These are phyloP conservation scores for Glaucopsyche alexis DNA, from an alignment of 2,888 invertebrate genomes.

Conservation along the genomic window DNA sequence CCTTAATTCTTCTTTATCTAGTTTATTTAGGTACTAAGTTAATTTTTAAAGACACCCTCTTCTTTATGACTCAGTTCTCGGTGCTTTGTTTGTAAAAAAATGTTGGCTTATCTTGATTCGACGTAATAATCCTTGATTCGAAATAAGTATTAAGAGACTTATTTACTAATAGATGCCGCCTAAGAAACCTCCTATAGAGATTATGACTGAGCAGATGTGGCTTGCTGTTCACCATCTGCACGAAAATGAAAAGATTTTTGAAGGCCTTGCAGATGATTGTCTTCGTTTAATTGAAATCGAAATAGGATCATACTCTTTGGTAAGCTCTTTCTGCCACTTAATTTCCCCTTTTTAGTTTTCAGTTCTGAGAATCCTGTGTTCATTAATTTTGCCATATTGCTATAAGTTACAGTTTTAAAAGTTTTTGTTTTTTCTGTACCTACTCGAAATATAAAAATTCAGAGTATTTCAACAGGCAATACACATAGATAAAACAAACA, in stretches of 20 bases:
- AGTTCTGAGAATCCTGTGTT: neutral
- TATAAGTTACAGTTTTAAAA: neutral
- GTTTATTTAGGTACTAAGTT: no score
- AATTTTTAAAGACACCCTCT: no score
- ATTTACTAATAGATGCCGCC: conserved; percentile 53
- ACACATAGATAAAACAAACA: conserved; percentile 69
- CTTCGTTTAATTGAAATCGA: conserved; percentile 76
- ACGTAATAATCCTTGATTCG: neutral
- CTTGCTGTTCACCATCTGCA: conserved; percentile 82
- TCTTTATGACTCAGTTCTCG: no score
- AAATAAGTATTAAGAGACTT: neutral
- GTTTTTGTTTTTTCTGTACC: neutral
- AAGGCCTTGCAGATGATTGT: conserved; percentile 75
- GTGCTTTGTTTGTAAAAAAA: no score
- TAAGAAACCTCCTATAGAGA: conserved; percentile 81
- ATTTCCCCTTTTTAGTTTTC: neutral
- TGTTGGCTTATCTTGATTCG: neutral
- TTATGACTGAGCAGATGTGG: conserved; percentile 86
- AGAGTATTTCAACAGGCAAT: conserved; percentile 70
- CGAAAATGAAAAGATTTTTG: conserved; percentile 77
- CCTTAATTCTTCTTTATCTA: no score
- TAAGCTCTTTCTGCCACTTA: conserved; percentile 47
- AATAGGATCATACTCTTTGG: conserved; percentile 82
- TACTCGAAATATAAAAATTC: conserved; percentile 4
- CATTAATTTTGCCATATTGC: neutral